Conservation (phyloP, 2,113 vertebrate species). For the Toxotes chatareus region DNA sequence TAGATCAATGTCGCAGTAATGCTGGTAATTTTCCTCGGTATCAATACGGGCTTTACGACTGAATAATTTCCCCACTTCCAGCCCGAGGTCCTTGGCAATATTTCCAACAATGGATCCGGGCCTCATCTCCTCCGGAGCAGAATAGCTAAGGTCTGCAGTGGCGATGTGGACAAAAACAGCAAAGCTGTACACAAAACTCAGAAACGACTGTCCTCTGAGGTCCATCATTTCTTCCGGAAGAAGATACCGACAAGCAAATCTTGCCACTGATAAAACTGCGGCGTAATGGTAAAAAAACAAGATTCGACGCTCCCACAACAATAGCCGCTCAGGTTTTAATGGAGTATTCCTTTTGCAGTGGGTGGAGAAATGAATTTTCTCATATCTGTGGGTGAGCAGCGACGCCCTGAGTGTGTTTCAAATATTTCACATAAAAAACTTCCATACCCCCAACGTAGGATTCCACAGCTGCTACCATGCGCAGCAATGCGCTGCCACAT, state of each 20-base stretch:
- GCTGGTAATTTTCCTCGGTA: conserved; percentile 45
- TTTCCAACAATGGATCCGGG: conserved; percentile 82
- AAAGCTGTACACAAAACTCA: not conserved
- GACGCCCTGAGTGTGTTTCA: conserved; percentile 59
- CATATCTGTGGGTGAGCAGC: conserved; percentile 54
- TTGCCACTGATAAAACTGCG: too few relatives aligned
- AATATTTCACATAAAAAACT: conserved; percentile 28
- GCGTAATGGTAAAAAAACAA: not conserved
- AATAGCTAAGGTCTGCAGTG: conserved; percentile 75
- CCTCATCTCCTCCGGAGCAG: conserved; percentile 79
- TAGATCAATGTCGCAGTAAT: conserved; percentile 72
- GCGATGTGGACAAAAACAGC: conserved; percentile 14
- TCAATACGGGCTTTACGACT: conserved; percentile 72
- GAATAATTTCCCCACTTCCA: conserved; percentile 66
- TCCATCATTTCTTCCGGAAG: conserved; percentile 4
- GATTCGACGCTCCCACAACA: not conserved
- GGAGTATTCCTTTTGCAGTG: conserved; percentile 4
- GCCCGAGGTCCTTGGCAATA: conserved; percentile 80
- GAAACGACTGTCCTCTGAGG: rapidly evolving
- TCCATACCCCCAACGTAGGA: rapidly evolving
- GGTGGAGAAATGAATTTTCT: conserved; percentile 38
- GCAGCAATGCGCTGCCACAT: rapidly evolving
- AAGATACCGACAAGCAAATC: rapidly evolving
- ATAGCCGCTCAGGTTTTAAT: conserved; percentile 5
- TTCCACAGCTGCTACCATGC: rapidly evolving